Evolutionary conservation across 1,140 invertebrate species (phyloP).

Genomic region (Drosophila micromelanica): DNA sequence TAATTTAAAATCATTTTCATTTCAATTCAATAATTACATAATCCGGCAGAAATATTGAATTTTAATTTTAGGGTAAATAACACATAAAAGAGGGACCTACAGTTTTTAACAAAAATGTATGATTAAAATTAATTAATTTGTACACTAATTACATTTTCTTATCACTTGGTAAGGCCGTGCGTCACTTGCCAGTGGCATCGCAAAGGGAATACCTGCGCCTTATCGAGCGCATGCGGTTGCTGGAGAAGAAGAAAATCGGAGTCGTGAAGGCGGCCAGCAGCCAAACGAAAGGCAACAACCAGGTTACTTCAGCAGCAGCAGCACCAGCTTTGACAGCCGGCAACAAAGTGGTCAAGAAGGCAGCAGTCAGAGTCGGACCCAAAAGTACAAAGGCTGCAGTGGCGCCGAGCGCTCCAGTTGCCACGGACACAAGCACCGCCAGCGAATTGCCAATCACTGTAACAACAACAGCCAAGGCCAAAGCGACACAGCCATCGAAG

Average conservation of each 20-base stretch:
- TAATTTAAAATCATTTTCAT: too few species aligned
- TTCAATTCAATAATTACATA: too few species aligned
- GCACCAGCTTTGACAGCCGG: not conserved
- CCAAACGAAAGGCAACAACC: not conserved
- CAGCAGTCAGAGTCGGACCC: not conserved
- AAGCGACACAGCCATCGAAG: conserved; percentile 30
- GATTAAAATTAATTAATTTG: not conserved
- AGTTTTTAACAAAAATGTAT: too few species aligned
- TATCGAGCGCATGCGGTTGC: conserved; percentile 74
- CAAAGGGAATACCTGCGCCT: conserved; percentile 76
- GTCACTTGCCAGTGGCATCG: conserved; percentile 73
- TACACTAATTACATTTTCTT: not conserved
- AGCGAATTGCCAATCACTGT: conserved; percentile 19
- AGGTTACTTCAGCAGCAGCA: not conserved
- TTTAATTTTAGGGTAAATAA: too few species aligned
- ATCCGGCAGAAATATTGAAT: too few species aligned
- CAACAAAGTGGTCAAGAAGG: not conserved
- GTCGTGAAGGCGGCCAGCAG: conserved; percentile 6
- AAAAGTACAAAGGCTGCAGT: conserved; percentile 10
- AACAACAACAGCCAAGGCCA: not conserved
- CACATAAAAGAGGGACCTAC: too few species aligned
- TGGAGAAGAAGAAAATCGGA: conserved; percentile 65
- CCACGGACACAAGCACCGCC: not conserved
- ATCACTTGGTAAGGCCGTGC: conserved; percentile 62
- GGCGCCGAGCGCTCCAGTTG: not conserved